A percentile compares a stretch with the other conserved stretches of the same genome.
Evolutionary conservation across 2,888 invertebrate genomes (phyloP).

Genomic region (Platypus cylindrus): DNA sequence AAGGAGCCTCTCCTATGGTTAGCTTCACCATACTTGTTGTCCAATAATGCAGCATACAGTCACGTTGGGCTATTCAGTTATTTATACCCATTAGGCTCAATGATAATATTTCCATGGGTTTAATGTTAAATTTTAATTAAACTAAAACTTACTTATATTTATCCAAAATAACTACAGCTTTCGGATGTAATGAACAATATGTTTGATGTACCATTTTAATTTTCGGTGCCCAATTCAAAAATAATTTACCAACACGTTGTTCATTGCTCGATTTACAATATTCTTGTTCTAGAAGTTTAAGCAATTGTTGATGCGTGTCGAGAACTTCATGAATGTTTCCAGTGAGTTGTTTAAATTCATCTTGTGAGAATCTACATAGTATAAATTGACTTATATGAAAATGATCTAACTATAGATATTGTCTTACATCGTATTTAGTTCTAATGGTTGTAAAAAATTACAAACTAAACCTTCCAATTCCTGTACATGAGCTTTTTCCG

Average conservation of each 20-base stretch:
- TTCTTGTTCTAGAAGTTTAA: conserved; percentile 68
- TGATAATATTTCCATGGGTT: too few species aligned
- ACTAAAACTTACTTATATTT: conserved; percentile 63
- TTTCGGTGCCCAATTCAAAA: conserved; percentile 71
- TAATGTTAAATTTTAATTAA: too few species aligned
- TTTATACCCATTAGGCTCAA: too few species aligned
- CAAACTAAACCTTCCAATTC: conserved; percentile 77
- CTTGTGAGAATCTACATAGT: conserved; percentile 54
- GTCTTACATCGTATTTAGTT: conserved; percentile 75
- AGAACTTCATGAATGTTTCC: conserved; percentile 83
- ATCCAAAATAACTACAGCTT: conserved; percentile 86
- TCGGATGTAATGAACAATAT: conserved; percentile 90
- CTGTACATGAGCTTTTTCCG: conserved; percentile 80
- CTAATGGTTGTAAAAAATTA: conserved; percentile 79
- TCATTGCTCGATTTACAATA: conserved; percentile 56
- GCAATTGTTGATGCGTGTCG: conserved; percentile 70
- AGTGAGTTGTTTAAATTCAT: conserved; percentile 77
- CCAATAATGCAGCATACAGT: too few species aligned
- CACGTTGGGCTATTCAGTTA: too few species aligned
- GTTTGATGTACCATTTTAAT: conserved; percentile 73
- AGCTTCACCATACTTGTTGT: too few species aligned
- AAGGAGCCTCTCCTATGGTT: too few species aligned
- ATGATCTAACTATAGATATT: too few species aligned
- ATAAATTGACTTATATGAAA: too few species aligned
- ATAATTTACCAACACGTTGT: conserved; percentile 83